Conservation (phyloP, 1,140 invertebrate species). For the Drosophila lacertosa region DNA sequence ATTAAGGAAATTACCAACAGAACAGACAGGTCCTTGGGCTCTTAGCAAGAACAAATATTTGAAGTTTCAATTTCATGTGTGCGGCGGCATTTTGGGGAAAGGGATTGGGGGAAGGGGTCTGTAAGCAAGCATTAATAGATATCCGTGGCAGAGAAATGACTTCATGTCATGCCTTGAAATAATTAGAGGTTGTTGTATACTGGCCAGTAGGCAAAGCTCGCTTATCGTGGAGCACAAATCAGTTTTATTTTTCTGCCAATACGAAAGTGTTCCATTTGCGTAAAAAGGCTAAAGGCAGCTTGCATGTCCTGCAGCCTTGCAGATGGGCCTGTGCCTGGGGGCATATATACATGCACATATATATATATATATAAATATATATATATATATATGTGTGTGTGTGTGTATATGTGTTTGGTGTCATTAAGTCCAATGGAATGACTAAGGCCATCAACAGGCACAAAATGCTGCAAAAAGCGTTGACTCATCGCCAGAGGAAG, state of each 20-base stretch:
- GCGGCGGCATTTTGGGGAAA: background rate
- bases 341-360: too few relatives aligned
- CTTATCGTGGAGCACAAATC: constrained; percentile 54
- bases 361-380: background rate
- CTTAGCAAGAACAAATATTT: constrained; percentile 71
- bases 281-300: constrained; percentile 32
- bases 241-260: constrained; percentile 32
- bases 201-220: constrained; percentile 1
- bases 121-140: constrained; percentile 59
- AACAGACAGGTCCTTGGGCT: constrained; percentile 54
- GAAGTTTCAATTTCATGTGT: constrained; percentile 76
- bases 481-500: constrained; percentile 52
- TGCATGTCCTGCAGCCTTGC: constrained; percentile 41
- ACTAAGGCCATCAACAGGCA: constrained; percentile 31
- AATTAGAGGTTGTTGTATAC: constrained; percentile 73
- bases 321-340: constrained; percentile 12
- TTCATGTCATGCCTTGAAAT: constrained; percentile 80
- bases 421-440: constrained; percentile 51
- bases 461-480: constrained; percentile 43
- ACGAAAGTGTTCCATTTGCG: constrained; percentile 23
- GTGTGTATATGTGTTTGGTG: too few relatives aligned
- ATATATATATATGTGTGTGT: background rate
- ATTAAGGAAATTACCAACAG: constrained; percentile 78
- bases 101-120: background rate
- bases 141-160: constrained; percentile 64